Base-by-base conservation (phyloP, 2,888 invertebrate genomes). In the Melangyna quadrimaculata region DNA sequence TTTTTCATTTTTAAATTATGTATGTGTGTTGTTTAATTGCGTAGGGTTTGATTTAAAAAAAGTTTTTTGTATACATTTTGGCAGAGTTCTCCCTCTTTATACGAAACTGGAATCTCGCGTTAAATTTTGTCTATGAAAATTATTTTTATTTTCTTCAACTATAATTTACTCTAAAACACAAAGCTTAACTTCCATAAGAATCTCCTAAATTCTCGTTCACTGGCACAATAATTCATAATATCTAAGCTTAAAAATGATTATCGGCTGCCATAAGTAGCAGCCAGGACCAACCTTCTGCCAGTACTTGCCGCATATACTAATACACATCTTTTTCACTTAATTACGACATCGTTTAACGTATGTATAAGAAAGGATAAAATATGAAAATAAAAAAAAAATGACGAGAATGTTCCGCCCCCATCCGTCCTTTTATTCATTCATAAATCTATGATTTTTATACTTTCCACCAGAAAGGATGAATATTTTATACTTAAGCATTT, bases 301-400 rank as follows among this genome's bases (percentile, higher is more conserved):
- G n/a, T n/a, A 80, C 63, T 72, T 72, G 70, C 73, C 69, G 6
- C 24, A 40, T 22, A 70, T 22, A 70, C 77, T 70, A 80, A 78
- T 78, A 77, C 81, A 81, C 81, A 81, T 86, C 86, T 72, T 73
- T 81, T 86, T 57, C 81, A 86, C 86, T 86, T 86, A 86, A 86
- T 86, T 86, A 86, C 86, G 86, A 86, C 86, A 86, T 86, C 86
- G 86, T 78, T 86, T 86, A 86, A 81, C 86, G 86, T 81, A 86
- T 78, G 81, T 81, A n/a, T 5, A 73, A 72, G 81, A 81, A 77
- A 63, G 70, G 57, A 81, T 86, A 77, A 81, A 86, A 63, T 77
- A 77, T 77, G 35, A 40, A 17, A 10, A 6, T 7, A 59, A 57
- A 19, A 57, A 37, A 24, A 40, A 40, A 37, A 59, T 22, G 35